Evolutionary conservation across 2,113 vertebrate species (phyloP), one percentile per base, ranked within the genome.

Genomic region (Centropus bengalensis): DNA sequence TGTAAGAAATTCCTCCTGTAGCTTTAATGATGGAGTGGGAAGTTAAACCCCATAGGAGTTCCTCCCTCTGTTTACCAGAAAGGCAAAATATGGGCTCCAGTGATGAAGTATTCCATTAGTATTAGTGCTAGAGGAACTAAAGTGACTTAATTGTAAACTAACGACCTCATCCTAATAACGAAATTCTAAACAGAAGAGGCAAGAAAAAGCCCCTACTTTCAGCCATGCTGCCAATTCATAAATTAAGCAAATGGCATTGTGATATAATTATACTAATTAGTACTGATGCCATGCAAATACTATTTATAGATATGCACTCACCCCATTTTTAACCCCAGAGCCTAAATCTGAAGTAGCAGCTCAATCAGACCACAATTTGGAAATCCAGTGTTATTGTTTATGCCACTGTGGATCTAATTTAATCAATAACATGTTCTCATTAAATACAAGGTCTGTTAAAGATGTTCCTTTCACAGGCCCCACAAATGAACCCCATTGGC

Each of bases 81-180:
- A 96, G 69, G 76, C 82, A 96, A 92, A 94, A 92, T 90, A 93
- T 4, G 59, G 82, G 82, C 89, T 96, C 76, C 81, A 91, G 80
- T 94, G 96, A 97, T 96, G 91, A 98, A 97, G 94, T 86, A 95
- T 96, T 97, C 94, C 89, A 97, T 98, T 97, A 97, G 96, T 96
- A 95, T 87, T 95, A 97, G 94, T 51, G 75, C 94, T 95, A 92
- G 56, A 95, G 89, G 96, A 84, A 66, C 94, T 84, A 94, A 96
- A 93, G 92, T 96, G 92, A 98, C 96, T 98, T 97, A 97, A 98
- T 96, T 96, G 91, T 97, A 97, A 98, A 97, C 95, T 97, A 95
- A 91, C 67, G 91, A 96, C 94, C 94, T 98, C 97, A 98, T 92
- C 90, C 94, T 97, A 97, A 97, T 96, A 96, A 95, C 91, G 74